Percentiles rank a stretch among this genome's conserved stretches.
These are phyloP conservation scores for Drosophila pectinifera DNA, from an alignment of 1,140 invertebrate species.

Conservation along the genomic window DNA sequence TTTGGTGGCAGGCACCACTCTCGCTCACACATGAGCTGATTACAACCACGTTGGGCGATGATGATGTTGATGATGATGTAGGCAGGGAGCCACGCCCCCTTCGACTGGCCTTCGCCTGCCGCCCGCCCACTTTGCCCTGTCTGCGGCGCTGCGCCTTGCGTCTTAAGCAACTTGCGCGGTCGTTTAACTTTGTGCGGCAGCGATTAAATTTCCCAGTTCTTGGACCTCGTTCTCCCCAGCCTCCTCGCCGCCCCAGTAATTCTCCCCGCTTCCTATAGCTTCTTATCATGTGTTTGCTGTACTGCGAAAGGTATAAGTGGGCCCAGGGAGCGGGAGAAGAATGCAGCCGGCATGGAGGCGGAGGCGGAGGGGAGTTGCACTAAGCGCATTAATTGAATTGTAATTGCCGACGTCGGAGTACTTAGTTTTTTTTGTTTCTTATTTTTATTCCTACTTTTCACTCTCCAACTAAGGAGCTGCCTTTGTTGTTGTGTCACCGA, in stretches of 20 bases:
- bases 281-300: slow-evolving; percentile 79
- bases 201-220: slow-evolving; percentile 78
- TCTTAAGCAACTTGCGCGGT: slow-evolving; percentile 75
- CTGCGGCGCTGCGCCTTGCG: neutral
- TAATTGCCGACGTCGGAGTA: slow-evolving; percentile 62
- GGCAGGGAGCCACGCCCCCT: slow-evolving; percentile 20
- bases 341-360: slow-evolving; percentile 9
- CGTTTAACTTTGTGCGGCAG: slow-evolving; percentile 73
- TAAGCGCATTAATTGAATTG: slow-evolving; percentile 83
- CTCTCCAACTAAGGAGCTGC: neutral
- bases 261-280: slow-evolving; percentile 4
- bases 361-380: slow-evolving; percentile 59
- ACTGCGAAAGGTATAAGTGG: slow-evolving; percentile 56
- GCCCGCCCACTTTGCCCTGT: slow-evolving; percentile 9
- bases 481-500: slow-evolving; percentile 46
- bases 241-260: slow-evolving; percentile 15
- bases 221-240: slow-evolving; percentile 42
- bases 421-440: slow-evolving; percentile 1
- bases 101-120: slow-evolving; percentile 8
- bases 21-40: slow-evolving; percentile 76
- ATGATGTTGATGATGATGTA: slow-evolving; percentile 1
- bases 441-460: slow-evolving; percentile 15
- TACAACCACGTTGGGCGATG: slow-evolving; percentile 39
- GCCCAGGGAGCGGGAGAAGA: slow-evolving; percentile 8
- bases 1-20: slow-evolving; percentile 28